These are phyloP conservation scores for Alfaro cultratus DNA, from an alignment of 2,797 vertebrate genomes.

Conservation along the genomic window DNA sequence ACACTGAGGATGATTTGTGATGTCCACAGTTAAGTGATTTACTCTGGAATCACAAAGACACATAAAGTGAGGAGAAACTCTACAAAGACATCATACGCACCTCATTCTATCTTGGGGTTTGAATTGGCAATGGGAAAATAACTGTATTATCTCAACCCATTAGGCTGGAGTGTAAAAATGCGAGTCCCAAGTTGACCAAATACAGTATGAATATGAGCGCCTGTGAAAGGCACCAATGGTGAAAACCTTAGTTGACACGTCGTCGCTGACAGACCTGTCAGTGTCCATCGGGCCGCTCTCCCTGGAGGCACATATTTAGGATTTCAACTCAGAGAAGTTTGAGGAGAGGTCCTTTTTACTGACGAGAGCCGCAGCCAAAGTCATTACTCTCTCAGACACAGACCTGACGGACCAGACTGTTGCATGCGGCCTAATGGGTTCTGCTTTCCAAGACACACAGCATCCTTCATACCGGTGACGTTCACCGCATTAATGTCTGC, in stretches of 20 bases:
- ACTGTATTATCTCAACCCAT: not conserved
- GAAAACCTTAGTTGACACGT: constrained; percentile 40
- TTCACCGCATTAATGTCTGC: constrained; percentile 57
- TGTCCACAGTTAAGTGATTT: not conserved
- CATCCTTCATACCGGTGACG: constrained; percentile 67
- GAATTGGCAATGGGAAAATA: not conserved
- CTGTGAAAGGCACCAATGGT: not conserved
- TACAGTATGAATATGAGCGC: not conserved
- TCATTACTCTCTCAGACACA: constrained; percentile 73
- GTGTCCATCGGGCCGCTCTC: constrained; percentile 54
- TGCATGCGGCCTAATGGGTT: constrained; percentile 64
- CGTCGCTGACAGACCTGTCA: constrained; percentile 48
- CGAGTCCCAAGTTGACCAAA: not conserved
- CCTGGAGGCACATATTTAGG: constrained; percentile 56
- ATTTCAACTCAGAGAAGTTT: constrained; percentile 51
- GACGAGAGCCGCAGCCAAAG: constrained; percentile 59
- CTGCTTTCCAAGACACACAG: constrained; percentile 74
- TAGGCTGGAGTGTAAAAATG: not conserved
- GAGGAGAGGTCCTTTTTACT: constrained; percentile 63
- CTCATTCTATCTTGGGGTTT: not conserved
- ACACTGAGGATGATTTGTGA: not conserved
- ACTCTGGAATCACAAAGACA: not conserved
- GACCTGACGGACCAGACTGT: constrained; percentile 68
- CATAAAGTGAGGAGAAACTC: not conserved
- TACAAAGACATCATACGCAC: not conserved